A percentile compares a stretch with the other conserved stretches of the same genome.
Evolutionary conservation across 2,888 invertebrate species (phyloP).

Genomic region (Diloba caeruleocephala): DNA sequence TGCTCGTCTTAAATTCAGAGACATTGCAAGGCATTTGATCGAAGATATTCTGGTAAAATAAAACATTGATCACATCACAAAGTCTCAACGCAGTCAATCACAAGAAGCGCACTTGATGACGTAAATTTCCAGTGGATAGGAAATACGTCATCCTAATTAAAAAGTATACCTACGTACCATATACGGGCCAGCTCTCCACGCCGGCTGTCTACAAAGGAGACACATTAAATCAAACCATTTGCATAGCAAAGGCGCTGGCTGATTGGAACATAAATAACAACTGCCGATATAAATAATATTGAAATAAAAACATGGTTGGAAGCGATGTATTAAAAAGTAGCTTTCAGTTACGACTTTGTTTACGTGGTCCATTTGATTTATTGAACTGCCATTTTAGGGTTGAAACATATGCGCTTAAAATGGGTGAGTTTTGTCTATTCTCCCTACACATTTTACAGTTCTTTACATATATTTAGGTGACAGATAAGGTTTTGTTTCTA

Average conservation of each 20-base stretch:
- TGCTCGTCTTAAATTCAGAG: too few relatives aligned
- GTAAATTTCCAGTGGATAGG: conserved; percentile 15
- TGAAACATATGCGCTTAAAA: too few relatives aligned
- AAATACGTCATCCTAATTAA: conserved; percentile 45
- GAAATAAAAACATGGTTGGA: neutral
- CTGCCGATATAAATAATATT: conserved; percentile 4
- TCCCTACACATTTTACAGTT: too few relatives aligned
- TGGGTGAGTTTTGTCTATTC: too few relatives aligned
- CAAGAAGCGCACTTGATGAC: conserved; percentile 24
- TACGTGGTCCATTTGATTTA: too few relatives aligned
- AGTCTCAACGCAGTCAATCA: conserved; percentile 5
- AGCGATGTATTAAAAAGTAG: neutral
- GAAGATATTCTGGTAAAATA: too few relatives aligned
- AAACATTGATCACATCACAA: too few relatives aligned
- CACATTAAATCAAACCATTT: conserved; percentile 57
- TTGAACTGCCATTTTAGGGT: too few relatives aligned
- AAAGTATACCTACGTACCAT: conserved; percentile 36
- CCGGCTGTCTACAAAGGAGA: conserved; percentile 29
- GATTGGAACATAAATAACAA: conserved; percentile 61
- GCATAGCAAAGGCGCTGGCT: conserved; percentile 63
- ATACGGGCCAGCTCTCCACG: conserved; percentile 28
- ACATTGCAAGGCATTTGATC: too few relatives aligned
- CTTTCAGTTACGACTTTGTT: too few relatives aligned
- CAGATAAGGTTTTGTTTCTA: too few relatives aligned
- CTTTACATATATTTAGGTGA: too few relatives aligned